These are phyloP conservation scores for Neoniphon sammara DNA, from an alignment of 2,797 vertebrate genomes.

Conservation along the genomic window DNA sequence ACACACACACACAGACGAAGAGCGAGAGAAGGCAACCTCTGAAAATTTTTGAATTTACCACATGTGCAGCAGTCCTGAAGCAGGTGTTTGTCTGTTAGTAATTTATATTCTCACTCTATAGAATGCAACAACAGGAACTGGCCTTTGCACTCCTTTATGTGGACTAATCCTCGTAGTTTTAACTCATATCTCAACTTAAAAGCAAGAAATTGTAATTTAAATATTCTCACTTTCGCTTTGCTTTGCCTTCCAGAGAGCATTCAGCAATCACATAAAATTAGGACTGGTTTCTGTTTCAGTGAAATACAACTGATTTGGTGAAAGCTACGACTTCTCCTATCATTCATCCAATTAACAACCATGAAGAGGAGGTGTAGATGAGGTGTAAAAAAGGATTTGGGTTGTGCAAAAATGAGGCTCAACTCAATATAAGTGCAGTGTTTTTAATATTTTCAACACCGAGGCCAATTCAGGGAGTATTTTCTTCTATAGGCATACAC, in stretches of 20 bases:
- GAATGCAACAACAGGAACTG: not conserved
- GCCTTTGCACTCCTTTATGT: not conserved
- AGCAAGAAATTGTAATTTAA: not conserved
- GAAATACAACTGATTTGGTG: not conserved
- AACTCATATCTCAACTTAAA: not conserved
- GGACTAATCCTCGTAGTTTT: not conserved
- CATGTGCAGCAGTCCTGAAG: not conserved
- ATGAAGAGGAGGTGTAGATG: too few relatives aligned
- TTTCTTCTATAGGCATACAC: not conserved
- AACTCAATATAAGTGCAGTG: not conserved
- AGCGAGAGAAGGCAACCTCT: not conserved
- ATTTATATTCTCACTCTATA: not conserved
- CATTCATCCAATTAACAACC: not conserved
- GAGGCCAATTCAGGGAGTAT: not conserved
- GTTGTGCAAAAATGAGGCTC: too few relatives aligned
- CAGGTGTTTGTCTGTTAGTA: not conserved
- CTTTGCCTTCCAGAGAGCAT: too few relatives aligned
- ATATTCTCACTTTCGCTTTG: too few relatives aligned
- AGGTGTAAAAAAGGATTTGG: too few relatives aligned
- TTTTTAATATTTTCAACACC: not conserved
- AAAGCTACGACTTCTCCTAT: not conserved
- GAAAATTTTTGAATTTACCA: not conserved
- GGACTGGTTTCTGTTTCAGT: not conserved
- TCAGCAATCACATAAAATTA: too few relatives aligned
- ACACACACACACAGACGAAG: not conserved